phyloP scores from a whole-genome alignment of 2,113 vertebrate species.

The Grammomys dolichurus region DNA sequence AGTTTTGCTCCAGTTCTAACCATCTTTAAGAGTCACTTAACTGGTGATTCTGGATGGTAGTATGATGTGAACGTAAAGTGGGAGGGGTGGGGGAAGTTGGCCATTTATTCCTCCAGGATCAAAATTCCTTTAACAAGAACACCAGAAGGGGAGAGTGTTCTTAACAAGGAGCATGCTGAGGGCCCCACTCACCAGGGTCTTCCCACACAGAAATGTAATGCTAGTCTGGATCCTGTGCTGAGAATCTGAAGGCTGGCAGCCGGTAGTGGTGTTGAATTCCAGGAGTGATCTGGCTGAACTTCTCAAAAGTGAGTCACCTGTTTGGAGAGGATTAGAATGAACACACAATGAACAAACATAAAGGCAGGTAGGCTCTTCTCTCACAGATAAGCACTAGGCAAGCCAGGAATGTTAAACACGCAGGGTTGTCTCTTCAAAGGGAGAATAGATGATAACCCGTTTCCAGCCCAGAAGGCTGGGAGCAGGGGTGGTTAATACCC shows the following conservation, averaged over 20 bases:
- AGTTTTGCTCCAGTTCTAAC: background rate
- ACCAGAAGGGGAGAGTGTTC: background rate
- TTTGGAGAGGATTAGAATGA: slow-evolving; percentile 7
- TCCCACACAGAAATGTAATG: slow-evolving; percentile 96
- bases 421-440: background rate
- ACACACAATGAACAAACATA: background rate
- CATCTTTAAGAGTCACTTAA: background rate
- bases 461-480: background rate
- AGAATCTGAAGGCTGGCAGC: slow-evolving; percentile 81
- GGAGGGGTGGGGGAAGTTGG: too few relatives aligned
- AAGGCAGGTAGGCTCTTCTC: background rate
- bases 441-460: background rate
- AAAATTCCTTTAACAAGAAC: background rate
- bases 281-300: slow-evolving; percentile 87
- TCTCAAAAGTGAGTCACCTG: slow-evolving; percentile 88
- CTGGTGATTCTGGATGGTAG: background rate
- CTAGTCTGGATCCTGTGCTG: slow-evolving; percentile 89
- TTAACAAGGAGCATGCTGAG: background rate
- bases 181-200: slow-evolving; percentile 93
- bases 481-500: background rate
- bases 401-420: background rate
- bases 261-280: slow-evolving; percentile 86
- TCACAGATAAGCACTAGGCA: background rate
- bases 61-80: background rate
- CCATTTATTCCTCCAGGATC: background rate